A percentile compares a stretch with the other conserved stretches of the same genome.
Conservation (phyloP, 2,797 vertebrate species). For the Sarcophilus harrisii region DNA sequence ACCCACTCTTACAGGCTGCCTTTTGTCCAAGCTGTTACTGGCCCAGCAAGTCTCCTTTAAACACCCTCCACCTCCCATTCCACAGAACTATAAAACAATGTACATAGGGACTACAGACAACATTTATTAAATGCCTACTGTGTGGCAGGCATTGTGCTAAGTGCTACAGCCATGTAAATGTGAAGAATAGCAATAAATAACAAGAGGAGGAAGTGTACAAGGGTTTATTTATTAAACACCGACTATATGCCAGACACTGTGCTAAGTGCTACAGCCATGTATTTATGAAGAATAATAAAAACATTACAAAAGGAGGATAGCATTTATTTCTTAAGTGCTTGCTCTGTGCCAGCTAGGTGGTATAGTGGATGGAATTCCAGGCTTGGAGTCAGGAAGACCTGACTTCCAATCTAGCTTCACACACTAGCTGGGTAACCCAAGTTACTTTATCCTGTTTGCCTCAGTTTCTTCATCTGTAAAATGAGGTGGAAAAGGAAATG, state of each 20-base stretch:
- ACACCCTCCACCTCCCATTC: neutral
- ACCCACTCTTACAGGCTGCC: neutral
- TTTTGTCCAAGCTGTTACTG: constrained; percentile 36
- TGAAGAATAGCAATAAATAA: neutral
- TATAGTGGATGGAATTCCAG: neutral
- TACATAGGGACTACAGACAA: neutral
- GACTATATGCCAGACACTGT: neutral
- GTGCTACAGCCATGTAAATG: neutral
- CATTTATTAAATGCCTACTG: neutral
- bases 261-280: neutral
- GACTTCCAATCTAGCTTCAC: neutral
- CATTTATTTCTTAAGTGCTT: neutral
- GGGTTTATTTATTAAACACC: neutral
- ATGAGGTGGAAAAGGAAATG: neutral
- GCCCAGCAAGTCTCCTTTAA: neutral
- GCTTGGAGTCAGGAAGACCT: neutral
- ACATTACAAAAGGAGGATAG: neutral
- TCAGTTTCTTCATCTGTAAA: neutral
- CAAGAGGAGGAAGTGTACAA: neutral
- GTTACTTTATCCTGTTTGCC: neutral
- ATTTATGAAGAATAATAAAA: neutral
- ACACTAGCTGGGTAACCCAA: neutral
- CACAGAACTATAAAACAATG: neutral
- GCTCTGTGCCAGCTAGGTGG: neutral
- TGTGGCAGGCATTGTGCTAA: neutral